phyloP scores from a whole-genome alignment of 2,113 vertebrate species.

The Scartelaos histophorus region DNA sequence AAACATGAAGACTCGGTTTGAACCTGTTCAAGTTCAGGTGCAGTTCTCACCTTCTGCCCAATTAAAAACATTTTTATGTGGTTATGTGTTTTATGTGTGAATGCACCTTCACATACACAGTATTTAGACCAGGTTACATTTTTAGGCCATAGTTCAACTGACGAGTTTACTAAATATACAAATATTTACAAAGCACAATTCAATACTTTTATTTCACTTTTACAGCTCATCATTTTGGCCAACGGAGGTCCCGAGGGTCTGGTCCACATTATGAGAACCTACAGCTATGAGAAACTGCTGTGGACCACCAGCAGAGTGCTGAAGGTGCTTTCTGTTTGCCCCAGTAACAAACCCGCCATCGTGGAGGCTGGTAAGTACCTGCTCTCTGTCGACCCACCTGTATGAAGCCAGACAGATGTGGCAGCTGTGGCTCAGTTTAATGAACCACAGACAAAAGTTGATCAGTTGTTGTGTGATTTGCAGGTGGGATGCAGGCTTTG shows the following conservation, averaged over 20 bases:
- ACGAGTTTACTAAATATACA: not conserved
- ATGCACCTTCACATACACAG: not conserved
- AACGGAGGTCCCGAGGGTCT: slow-evolving; percentile 91
- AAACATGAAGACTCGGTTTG: not conserved
- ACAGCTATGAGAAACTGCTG: slow-evolving; percentile 94
- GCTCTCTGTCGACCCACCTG: slow-evolving; percentile 19
- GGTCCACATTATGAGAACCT: slow-evolving; percentile 94
- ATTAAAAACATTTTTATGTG: no score
- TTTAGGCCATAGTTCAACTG: not conserved
- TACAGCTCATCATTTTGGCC: slow-evolving; percentile 92
- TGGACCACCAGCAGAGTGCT: slow-evolving; percentile 98
- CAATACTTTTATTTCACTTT: not conserved
- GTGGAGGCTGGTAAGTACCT: slow-evolving; percentile 90
- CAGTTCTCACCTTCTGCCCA: no score
- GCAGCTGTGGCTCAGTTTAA: slow-evolving; percentile 8
- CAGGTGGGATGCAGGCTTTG: slow-evolving; percentile 95
- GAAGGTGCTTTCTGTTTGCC: slow-evolving; percentile 95
- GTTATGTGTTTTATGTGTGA: not conserved
- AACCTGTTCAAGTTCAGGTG: not conserved
- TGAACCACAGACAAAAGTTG: not conserved
- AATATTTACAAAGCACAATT: no score
- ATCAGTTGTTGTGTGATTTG: slow-evolving; percentile 22
- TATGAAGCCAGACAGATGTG: slow-evolving; percentile 40
- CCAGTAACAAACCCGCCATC: slow-evolving; percentile 95
- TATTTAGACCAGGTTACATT: no score